Evolutionary conservation across 2,113 vertebrate species (phyloP).

Genomic region (Cercocebus atys): DNA sequence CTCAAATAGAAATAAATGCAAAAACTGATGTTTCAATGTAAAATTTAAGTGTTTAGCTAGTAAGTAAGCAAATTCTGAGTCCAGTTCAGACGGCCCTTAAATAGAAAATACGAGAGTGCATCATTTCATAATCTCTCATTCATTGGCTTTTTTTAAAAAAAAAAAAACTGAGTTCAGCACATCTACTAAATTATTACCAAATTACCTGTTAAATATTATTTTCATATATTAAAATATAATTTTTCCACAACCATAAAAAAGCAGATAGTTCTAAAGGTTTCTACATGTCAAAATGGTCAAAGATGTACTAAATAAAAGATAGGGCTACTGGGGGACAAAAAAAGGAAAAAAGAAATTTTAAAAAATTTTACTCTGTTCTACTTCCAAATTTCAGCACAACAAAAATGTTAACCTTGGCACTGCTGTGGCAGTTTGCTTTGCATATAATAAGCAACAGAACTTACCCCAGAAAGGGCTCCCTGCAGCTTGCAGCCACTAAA

Average conservation of each 20-base stretch:
- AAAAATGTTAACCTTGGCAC: slow-evolving; percentile 16
- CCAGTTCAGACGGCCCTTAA: background rate
- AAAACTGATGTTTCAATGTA: background rate
- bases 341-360: background rate
- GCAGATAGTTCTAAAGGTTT: background rate
- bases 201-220: background rate
- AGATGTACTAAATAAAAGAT: background rate
- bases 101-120: background rate
- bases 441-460: slow-evolving; percentile 63
- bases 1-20: background rate
- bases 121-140: background rate
- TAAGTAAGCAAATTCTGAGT: background rate
- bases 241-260: slow-evolving; percentile 23
- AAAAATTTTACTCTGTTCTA: background rate
- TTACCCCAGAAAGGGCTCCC: slow-evolving; percentile 74
- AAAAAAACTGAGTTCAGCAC: background rate
- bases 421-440: slow-evolving; percentile 46
- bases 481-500: slow-evolving; percentile 72
- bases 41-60: background rate
- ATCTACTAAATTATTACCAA: background rate
- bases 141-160: background rate
- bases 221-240: background rate
- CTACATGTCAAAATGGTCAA: background rate
- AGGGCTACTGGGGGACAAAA: background rate
- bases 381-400: background rate